Evolutionary conservation across 2,113 vertebrate genomes (phyloP).

Genomic region (Paradisaea rubra): DNA sequence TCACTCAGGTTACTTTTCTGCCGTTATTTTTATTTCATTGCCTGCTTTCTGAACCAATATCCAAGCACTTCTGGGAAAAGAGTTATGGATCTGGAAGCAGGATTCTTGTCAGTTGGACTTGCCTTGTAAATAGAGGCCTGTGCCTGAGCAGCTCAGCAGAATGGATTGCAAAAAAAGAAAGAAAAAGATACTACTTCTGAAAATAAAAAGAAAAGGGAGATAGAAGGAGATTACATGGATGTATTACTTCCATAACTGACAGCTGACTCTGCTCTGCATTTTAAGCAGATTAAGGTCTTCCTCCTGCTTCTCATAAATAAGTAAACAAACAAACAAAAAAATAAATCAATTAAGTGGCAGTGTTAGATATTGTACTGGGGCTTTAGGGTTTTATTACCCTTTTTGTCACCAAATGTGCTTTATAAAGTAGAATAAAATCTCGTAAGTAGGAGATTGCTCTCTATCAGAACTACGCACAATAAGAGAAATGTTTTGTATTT

Average conservation of each 20-base stretch:
- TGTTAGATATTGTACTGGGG: background rate
- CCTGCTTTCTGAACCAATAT: background rate
- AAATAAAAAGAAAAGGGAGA: slow-evolving; percentile 18
- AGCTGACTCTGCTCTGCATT: background rate
- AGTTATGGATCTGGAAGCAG: slow-evolving; percentile 6
- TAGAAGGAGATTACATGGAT: background rate
- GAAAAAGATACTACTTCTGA: background rate
- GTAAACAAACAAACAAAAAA: background rate
- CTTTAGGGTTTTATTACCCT: background rate
- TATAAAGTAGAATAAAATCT: background rate
- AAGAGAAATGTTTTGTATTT: background rate
- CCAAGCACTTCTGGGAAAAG: background rate
- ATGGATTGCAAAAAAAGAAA: slow-evolving; percentile 10
- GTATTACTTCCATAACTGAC: slow-evolving; percentile 40
- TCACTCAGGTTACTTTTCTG: background rate
- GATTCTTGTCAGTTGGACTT: background rate
- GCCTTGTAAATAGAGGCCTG: slow-evolving; percentile 22
- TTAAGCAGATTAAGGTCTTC: background rate
- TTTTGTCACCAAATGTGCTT: background rate
- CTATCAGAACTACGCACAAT: background rate
- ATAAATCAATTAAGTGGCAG: background rate
- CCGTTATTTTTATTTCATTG: background rate
- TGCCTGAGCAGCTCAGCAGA: background rate
- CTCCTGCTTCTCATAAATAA: background rate
- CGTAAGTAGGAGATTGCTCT: background rate